Conservation (phyloP, 92 coral and sea anemone genomes). For the Micromussa lordhowensis region DNA sequence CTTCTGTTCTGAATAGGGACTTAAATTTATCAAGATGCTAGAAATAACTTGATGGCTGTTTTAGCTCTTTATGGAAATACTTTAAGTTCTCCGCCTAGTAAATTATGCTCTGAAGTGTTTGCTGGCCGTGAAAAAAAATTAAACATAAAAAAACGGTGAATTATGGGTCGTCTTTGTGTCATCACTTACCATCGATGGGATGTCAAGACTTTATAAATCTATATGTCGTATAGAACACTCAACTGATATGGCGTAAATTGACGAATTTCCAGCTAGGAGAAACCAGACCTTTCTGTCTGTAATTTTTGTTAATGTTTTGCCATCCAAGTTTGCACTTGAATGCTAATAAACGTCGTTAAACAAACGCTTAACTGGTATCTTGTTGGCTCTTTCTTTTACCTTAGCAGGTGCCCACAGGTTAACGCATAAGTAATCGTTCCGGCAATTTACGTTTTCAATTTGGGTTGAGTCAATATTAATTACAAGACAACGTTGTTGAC, state of each 20-base stretch:
- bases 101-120: neutral
- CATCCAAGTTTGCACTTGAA: neutral
- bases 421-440: neutral
- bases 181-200: neutral
- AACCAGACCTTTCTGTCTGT: neutral
- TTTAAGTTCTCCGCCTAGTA: neutral
- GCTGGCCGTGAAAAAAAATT: neutral
- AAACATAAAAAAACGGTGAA: neutral
- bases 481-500: neutral
- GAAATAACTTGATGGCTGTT: no score
- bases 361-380: neutral
- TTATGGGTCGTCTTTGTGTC: neutral
- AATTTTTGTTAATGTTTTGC: neutral
- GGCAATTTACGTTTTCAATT: neutral
- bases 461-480: neutral
- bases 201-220: neutral
- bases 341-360: neutral
- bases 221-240: neutral
- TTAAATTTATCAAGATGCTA: neutral
- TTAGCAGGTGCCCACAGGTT: conserved; percentile 1
- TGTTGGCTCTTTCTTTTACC: neutral
- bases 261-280: neutral
- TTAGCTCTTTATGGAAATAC: neutral
- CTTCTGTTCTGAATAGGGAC: neutral
- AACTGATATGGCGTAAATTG: neutral